Base-by-base conservation (phyloP, 2,888 invertebrate species). In the Melieria crassipennis region DNA sequence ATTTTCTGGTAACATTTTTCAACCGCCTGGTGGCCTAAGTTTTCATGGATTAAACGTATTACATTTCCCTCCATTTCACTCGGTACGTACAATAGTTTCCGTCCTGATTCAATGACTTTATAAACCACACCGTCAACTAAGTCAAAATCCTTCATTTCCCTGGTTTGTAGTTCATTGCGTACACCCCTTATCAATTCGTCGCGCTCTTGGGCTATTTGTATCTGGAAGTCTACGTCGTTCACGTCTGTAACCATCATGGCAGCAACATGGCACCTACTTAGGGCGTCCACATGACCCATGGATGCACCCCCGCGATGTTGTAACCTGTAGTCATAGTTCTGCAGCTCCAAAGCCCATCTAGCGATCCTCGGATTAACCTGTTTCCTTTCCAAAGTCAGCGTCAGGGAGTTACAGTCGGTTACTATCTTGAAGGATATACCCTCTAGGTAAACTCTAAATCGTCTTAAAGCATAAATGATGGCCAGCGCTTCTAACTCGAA, bases 401-500 rank as follows among this genome's bases (percentile, higher is more conserved):
- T 78, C 45, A 81, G 73, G 66, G 76, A 73, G 13, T 77, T 76
- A 65, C 80, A 82, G 63, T 82, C 82, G 0, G 81, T 82, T 1
- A 81, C 69, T 6, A 81, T 78, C 65, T 74, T 79, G 73, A 83
- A 80, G 11, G 52, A 63, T n/a, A 74, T 74, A n/a, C 72, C 72
- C 16, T 70, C 65, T 47, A 74, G 63, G 47, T 72, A 72, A 7
- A 64, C 66, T 30, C 69, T 30, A 65, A 75, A 75, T 43, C 79
- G 70, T 63, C 79, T 50, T 30, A 82, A 58, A 0, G 81, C 75
- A 75, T 80, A 78, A 62, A 82, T 74, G 7, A 81, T 78, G 0
- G 80, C 75, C 43, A 82, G 60, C 0, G 78, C 77, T 75, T 83
- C 82, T 6, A 84, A 69, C 63, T 83, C 82, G 71, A 77, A 82